These are phyloP conservation scores for Psylliodes chrysocephalus DNA, from an alignment of 2,888 invertebrate genomes.

Conservation along the genomic window DNA sequence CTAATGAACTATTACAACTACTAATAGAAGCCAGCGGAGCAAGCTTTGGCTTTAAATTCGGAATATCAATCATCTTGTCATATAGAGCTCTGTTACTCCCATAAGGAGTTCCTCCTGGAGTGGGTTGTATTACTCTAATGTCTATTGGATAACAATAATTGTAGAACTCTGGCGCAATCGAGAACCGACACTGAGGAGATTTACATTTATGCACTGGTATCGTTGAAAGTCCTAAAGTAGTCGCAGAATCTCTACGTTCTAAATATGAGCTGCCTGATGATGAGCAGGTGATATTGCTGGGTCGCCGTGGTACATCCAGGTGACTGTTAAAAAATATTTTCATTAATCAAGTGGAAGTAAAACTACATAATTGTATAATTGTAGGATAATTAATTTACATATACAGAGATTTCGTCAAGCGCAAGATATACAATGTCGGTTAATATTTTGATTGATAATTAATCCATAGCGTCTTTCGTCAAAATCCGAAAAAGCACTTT, in stretches of 20 bases:
- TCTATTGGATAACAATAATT: conserved; percentile 63
- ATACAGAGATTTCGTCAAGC: too few species aligned
- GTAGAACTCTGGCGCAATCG: conserved; percentile 59
- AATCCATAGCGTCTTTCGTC: too few species aligned
- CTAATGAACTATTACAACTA: conserved; percentile 77
- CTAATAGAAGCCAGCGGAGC: conserved; percentile 85
- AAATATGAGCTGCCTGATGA: conserved; percentile 86
- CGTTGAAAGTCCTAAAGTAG: conserved; percentile 73
- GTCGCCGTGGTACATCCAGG: conserved; percentile 68
- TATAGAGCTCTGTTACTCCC: conserved; percentile 73
- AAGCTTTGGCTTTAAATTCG: conserved; percentile 64
- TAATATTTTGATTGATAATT: too few species aligned
- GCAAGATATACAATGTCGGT: too few species aligned
- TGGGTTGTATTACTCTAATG: conserved; percentile 77
- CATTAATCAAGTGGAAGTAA: too few species aligned
- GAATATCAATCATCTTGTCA: conserved; percentile 54
- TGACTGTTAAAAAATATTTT: conserved; percentile 1
- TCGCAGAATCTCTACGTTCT: conserved; percentile 83
- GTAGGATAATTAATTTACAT: too few species aligned
- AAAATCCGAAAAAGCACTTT: too few species aligned
- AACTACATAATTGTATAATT: too few species aligned
- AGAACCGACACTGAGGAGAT: conserved; percentile 61
- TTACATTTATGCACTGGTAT: conserved; percentile 65
- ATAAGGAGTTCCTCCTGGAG: conserved; percentile 85
- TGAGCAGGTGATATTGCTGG: conserved; percentile 86